Conservation (phyloP, 2,113 vertebrate genomes). For the Turnix velox region DNA sequence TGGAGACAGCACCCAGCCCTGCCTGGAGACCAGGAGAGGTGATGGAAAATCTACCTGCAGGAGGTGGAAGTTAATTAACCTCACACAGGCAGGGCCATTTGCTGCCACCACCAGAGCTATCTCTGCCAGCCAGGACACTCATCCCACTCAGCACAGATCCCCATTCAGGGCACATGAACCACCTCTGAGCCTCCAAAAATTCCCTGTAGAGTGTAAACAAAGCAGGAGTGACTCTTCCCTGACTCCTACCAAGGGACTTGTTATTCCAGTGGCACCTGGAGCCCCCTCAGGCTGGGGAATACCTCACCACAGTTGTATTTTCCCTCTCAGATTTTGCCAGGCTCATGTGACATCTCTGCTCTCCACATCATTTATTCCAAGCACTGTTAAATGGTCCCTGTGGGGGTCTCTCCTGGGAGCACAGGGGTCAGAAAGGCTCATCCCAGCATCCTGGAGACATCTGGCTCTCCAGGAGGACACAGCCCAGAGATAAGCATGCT, state of each 20-base stretch:
- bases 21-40: slow-evolving; percentile 45
- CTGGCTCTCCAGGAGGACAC: neutral
- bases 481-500: neutral
- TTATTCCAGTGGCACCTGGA: neutral
- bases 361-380: neutral
- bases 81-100: rapidly evolving
- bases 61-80: neutral
- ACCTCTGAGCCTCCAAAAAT: neutral
- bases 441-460: neutral
- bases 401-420: neutral
- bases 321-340: neutral
- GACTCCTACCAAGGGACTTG: neutral
- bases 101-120: rapidly evolving
- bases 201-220: rapidly evolving
- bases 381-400: neutral
- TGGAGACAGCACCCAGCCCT: slow-evolving; percentile 59
- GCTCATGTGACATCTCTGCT: neutral
- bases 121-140: rapidly evolving
- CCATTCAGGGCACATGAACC: rapidly evolving
- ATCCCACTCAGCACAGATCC: rapidly evolving
- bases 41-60: neutral
- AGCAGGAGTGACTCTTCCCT: rapidly evolving
- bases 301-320: rapidly evolving
- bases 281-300: neutral
- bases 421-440: neutral